A percentile compares a stretch with the other conserved stretches of the same genome.
These are phyloP conservation scores for Aelia acuminata DNA, from an alignment of 2,888 invertebrate species.

Conservation along the genomic window DNA sequence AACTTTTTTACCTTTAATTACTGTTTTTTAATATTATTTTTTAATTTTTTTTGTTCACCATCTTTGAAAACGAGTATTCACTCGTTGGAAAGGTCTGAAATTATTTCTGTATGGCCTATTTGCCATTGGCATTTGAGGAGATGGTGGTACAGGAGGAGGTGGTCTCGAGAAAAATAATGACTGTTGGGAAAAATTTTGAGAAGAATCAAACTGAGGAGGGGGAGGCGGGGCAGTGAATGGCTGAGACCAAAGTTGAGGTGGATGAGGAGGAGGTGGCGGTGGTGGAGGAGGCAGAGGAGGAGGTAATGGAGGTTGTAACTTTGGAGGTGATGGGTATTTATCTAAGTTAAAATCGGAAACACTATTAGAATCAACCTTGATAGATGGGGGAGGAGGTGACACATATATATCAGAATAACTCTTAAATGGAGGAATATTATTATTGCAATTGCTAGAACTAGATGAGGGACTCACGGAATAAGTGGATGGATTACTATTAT, in stretches of 20 bases:
- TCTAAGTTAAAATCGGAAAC: neutral
- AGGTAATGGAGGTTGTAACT: constrained; percentile 44
- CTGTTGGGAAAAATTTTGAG: constrained; percentile 31
- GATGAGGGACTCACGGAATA: constrained; percentile 7
- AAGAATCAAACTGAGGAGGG: constrained; percentile 37
- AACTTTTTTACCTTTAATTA: neutral
- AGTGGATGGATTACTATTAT: neutral
- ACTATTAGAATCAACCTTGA: neutral
- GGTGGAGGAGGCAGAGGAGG: constrained; percentile 47
- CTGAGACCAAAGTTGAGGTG: neutral
- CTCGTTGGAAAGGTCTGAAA: constrained; percentile 54
- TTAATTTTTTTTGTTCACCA: constrained; percentile 33
- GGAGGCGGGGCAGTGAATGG: constrained; percentile 32
- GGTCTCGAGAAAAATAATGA: constrained; percentile 49
- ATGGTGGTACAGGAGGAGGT: constrained; percentile 19
- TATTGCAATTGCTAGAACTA: neutral
- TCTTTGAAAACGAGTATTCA: constrained; percentile 47
- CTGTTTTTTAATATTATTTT: neutral
- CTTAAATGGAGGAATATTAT: constrained; percentile 23
- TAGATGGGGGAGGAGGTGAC: constrained; percentile 51
- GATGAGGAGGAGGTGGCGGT: constrained; percentile 58
- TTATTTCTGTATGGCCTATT: constrained; percentile 36
- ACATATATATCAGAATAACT: constrained; percentile 40
- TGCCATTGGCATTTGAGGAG: constrained; percentile 43
- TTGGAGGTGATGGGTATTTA: neutral